phyloP scores from a whole-genome alignment of 2,797 vertebrate species.

The Tachyglossus aculeatus region DNA sequence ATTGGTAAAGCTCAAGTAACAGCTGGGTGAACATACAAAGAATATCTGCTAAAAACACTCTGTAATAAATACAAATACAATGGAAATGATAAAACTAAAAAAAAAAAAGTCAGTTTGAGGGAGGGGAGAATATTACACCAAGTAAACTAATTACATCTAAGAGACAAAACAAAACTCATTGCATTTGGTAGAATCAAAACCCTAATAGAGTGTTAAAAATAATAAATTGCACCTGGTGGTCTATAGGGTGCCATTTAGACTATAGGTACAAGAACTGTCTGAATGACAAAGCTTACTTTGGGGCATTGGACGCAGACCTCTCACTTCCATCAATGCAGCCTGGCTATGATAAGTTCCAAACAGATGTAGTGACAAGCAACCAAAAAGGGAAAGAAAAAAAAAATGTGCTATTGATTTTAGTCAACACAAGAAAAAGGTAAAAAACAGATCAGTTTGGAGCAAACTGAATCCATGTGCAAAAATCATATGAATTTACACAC shows the following conservation, averaged over 20 bases:
- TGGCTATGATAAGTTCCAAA: conserved; percentile 65
- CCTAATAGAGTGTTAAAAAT: conserved; percentile 83
- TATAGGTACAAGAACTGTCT: too few relatives aligned
- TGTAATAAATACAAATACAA: conserved; percentile 89
- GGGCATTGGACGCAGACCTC: conserved; percentile 55
- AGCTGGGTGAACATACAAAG: conserved; percentile 81
- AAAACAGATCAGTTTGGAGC: conserved; percentile 71
- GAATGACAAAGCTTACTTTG: conserved; percentile 42
- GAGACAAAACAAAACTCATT: conserved; percentile 82
- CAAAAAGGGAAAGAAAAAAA: conserved; percentile 66
- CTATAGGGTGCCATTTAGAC: conserved; percentile 77
- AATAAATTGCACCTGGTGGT: conserved; percentile 84
- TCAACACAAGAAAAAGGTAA: conserved; percentile 62
- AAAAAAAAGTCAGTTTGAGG: conserved; percentile 75
- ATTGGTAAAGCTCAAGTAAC: conserved; percentile 91
- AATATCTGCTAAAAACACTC: conserved; percentile 84
- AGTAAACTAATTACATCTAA: conserved; percentile 89
- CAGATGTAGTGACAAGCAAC: conserved; percentile 77
- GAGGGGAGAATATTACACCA: conserved; percentile 87
- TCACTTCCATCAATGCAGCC: conserved; percentile 60
- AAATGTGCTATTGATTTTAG: conserved; percentile 81
- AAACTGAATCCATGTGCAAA: conserved; percentile 81
- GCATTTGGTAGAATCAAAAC: conserved; percentile 78
- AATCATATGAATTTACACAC: conserved; percentile 72
- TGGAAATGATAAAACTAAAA: conserved; percentile 79